Conservation (phyloP, 2,888 invertebrate genomes). For the Acronicta alni region DNA sequence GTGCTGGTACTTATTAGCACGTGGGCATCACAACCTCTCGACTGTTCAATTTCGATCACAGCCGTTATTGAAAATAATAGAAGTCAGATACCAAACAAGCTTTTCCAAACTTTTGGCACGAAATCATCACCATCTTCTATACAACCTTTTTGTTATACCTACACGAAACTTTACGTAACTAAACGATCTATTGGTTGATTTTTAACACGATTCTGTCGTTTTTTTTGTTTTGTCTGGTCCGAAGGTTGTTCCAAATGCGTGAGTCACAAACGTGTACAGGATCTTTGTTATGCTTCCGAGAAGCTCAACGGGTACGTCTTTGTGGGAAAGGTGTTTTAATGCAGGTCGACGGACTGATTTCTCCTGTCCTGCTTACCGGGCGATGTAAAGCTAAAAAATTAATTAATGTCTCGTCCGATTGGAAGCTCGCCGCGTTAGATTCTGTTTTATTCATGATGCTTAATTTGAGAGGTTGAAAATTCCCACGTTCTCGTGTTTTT, state of each 20-base stretch:
- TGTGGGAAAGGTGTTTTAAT: conserved; percentile 85
- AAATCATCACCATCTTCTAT: background rate
- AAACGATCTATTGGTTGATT: conserved; percentile 29
- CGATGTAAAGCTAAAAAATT: conserved; percentile 66
- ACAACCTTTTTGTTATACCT: conserved; percentile 9
- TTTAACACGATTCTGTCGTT: conserved; percentile 21
- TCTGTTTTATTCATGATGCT: conserved; percentile 52
- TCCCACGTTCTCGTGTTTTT: conserved; percentile 22
- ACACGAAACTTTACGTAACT: conserved; percentile 8
- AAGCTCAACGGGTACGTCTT: conserved; percentile 80
- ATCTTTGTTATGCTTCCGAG: conserved; percentile 88
- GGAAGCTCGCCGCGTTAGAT: conserved; percentile 57
- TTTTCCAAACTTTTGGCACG: conserved; percentile 1
- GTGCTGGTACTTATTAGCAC: conserved; percentile 40
- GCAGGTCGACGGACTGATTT: conserved; percentile 84
- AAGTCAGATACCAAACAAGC: background rate
- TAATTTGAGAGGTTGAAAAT: conserved; percentile 27
- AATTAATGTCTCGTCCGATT: conserved; percentile 67
- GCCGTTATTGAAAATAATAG: conserved; percentile 3
- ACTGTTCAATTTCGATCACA: conserved; percentile 28
- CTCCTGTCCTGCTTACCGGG: conserved; percentile 74
- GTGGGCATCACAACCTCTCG: conserved; percentile 51
- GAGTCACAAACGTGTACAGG: conserved; percentile 84
- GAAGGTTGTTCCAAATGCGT: conserved; percentile 72
- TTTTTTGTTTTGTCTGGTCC: conserved; percentile 72